Conservation (phyloP, 2,113 vertebrate species). For the Murina feae region DNA sequence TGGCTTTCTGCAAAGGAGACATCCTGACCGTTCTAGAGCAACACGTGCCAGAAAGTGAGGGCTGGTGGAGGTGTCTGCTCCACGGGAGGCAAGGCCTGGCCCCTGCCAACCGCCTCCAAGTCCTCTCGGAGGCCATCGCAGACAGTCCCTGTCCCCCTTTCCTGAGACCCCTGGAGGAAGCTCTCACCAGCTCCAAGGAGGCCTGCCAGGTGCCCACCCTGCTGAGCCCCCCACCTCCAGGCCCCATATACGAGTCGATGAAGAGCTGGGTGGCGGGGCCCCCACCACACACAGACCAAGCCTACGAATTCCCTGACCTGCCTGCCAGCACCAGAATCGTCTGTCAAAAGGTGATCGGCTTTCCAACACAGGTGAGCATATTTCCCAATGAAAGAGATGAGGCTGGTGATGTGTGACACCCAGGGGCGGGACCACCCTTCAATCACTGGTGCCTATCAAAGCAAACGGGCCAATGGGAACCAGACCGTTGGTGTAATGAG, state of each 20-base stretch:
- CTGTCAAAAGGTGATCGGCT: constrained; percentile 75
- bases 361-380: constrained; percentile 78
- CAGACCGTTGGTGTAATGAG: fast-evolving
- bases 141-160: neutral
- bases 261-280: constrained; percentile 83
- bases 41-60: constrained; percentile 82
- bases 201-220: constrained; percentile 83
- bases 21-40: constrained; percentile 88
- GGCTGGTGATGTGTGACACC: fast-evolving
- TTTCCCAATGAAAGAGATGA: neutral
- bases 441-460: too few species aligned
- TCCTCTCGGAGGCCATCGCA: constrained; percentile 71
- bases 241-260: constrained; percentile 84
- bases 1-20: constrained; percentile 91
- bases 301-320: constrained; percentile 70
- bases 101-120: constrained; percentile 91
- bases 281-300: constrained; percentile 9
- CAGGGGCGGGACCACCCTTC: neutral
- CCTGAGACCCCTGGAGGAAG: fast-evolving
- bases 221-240: neutral
- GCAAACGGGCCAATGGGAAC: fast-evolving
- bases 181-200: neutral
- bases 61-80: constrained; percentile 94
- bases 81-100: constrained; percentile 89
- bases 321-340: constrained; percentile 71